Evolutionary conservation across 2,113 vertebrate species (phyloP).

Genomic region (Hypomesus transpacificus): DNA sequence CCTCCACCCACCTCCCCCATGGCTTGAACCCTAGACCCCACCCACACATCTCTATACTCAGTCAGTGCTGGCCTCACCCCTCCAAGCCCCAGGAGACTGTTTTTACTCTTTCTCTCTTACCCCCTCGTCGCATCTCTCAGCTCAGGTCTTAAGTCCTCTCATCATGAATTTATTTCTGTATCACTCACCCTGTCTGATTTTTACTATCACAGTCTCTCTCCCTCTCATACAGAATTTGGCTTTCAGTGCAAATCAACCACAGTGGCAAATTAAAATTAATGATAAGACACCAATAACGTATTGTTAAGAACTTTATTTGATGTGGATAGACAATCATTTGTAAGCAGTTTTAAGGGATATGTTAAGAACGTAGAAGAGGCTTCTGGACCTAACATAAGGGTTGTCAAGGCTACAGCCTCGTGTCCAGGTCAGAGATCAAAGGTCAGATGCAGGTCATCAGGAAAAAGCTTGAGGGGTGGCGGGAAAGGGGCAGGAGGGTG

Average conservation of each 20-base stretch:
- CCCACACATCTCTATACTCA: constrained; percentile 29
- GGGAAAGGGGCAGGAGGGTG: constrained; percentile 26
- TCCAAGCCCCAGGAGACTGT: constrained; percentile 55
- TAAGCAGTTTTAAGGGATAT: constrained; percentile 10
- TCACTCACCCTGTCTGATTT: background rate
- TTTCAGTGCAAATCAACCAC: background rate
- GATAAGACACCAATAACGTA: constrained; percentile 40
- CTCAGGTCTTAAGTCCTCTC: constrained; percentile 4
- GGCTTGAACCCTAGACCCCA: too few species aligned
- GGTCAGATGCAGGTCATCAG: constrained; percentile 60
- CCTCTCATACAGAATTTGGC: background rate
- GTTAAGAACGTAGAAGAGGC: too few species aligned
- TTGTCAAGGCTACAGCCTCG: constrained; percentile 29
- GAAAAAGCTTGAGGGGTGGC: constrained; percentile 40
- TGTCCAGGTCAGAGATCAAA: constrained; percentile 61
- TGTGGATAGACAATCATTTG: constrained; percentile 17
- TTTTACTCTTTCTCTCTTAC: constrained; percentile 16
- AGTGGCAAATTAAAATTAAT: constrained; percentile 9
- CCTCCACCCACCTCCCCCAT: too few species aligned
- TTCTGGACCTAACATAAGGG: too few species aligned
- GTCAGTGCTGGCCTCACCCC: constrained; percentile 34
- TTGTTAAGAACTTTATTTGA: constrained; percentile 70
- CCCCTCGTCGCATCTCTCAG: too few species aligned
- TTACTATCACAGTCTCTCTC: background rate
- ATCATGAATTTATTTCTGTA: constrained; percentile 13